Conservation (phyloP, 2,113 vertebrate genomes). For the Ameiurus melas region DNA sequence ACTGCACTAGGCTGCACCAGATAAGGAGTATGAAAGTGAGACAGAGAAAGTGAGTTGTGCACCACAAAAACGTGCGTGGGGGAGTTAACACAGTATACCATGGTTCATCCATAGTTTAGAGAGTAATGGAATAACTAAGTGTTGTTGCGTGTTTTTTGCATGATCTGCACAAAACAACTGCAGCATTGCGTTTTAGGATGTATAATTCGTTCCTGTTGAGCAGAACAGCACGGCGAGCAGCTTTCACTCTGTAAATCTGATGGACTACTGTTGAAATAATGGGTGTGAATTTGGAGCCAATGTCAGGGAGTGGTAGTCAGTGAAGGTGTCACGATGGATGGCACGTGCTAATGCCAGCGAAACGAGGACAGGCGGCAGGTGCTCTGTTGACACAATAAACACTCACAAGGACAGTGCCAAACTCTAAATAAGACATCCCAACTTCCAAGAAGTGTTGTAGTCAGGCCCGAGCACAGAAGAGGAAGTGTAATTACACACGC, state of each 20-base stretch:
- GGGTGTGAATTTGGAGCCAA: not conserved
- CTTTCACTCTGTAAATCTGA: not conserved
- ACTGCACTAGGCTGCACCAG: conserved; percentile 20
- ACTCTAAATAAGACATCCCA: conserved; percentile 46
- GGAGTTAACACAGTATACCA: not conserved
- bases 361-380: conserved; percentile 57
- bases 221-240: not conserved
- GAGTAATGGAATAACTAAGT: not conserved
- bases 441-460: conserved; percentile 44
- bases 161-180: not conserved
- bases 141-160: not conserved
- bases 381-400: conserved; percentile 62
- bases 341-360: conserved; percentile 52
- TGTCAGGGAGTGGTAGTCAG: conserved; percentile 20
- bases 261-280: not conserved
- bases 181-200: not conserved
- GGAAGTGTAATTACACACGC: conserved; percentile 36
- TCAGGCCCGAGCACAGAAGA: conserved; percentile 28
- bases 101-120: not conserved
- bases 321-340: conserved; percentile 39
- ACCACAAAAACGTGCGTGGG: not conserved
- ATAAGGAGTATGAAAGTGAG: not conserved
- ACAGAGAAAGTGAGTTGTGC: not conserved
- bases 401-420: conserved; percentile 53
- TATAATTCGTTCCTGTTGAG: not conserved